These are phyloP conservation scores for Portunus trituberculatus DNA, from an alignment of 1,140 invertebrate genomes.

Conservation along the genomic window DNA sequence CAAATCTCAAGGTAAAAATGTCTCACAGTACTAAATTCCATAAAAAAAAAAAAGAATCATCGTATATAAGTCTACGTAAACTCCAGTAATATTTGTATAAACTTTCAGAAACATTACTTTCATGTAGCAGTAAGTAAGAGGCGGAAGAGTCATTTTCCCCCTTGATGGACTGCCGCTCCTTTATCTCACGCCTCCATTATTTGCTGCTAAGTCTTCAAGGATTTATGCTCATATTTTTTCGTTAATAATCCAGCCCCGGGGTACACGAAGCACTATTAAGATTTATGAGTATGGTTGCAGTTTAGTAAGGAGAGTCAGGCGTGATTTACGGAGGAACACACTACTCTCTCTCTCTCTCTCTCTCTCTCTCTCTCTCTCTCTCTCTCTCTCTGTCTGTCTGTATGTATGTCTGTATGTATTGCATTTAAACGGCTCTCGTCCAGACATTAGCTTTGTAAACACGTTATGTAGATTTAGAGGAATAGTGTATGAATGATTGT, in stretches of 20 bases:
- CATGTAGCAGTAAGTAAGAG: no score
- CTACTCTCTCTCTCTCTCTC: background rate
- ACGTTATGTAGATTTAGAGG: no score
- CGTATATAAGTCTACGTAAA: background rate
- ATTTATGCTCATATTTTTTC: slow-evolving; percentile 24
- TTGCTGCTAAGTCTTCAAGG: background rate
- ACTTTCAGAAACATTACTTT: no score
- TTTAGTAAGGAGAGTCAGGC: background rate
- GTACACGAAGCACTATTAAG: background rate
- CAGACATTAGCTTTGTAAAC: no score
- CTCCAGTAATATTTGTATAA: background rate
- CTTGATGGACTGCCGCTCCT: background rate
- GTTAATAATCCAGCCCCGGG: background rate
- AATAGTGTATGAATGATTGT: no score
- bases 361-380: no score
- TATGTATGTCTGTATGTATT: no score
- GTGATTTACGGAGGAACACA: background rate
- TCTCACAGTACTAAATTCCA: no score
- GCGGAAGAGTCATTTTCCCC: background rate
- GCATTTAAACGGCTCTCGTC: no score
- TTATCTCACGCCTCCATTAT: background rate
- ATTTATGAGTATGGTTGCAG: background rate
- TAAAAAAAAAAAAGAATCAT: no score
- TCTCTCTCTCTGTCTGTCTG: no score
- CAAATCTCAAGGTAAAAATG: no score